phyloP scores from a whole-genome alignment of 2,888 invertebrate genomes.

The Euphydryas editha region DNA sequence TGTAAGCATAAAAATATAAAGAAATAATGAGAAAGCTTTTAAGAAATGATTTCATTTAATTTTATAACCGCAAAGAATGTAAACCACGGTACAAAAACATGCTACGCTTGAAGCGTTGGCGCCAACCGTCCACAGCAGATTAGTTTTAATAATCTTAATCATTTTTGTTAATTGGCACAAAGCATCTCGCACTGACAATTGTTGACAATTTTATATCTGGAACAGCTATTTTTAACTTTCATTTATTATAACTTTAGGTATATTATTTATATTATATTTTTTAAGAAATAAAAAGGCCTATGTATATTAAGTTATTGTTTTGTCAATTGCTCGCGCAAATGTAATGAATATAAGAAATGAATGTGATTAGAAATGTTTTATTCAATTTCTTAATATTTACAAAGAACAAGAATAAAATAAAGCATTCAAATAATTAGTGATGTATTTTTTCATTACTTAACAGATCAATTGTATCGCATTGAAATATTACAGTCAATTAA shows the following conservation, averaged over 20 bases:
- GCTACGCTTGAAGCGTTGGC: conserved; percentile 54
- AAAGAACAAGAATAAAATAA: no score
- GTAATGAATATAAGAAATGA: background rate
- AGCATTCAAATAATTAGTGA: no score
- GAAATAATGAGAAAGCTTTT: conserved; percentile 8
- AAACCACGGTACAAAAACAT: conserved; percentile 25
- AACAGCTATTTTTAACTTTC: conserved; percentile 63
- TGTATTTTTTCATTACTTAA: background rate
- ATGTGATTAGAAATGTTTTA: background rate
- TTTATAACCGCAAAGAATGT: conserved; percentile 30
- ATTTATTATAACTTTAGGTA: conserved; percentile 37
- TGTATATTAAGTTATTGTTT: no score
- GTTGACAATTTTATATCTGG: conserved; percentile 66
- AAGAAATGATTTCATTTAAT: conserved; percentile 24
- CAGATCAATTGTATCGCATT: background rate
- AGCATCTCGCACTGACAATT: conserved; percentile 64
- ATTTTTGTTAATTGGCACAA: conserved; percentile 74
- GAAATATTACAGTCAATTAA: background rate
- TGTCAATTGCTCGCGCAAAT: no score
- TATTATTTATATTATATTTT: conserved; percentile 19
- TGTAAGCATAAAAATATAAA: background rate
- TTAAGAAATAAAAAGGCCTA: background rate
- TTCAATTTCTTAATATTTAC: background rate
- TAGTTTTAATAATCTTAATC: conserved; percentile 60
- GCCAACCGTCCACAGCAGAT: conserved; percentile 63